Base-by-base conservation (phyloP, 2,797 vertebrate species). In the Heterohyrax brucei region DNA sequence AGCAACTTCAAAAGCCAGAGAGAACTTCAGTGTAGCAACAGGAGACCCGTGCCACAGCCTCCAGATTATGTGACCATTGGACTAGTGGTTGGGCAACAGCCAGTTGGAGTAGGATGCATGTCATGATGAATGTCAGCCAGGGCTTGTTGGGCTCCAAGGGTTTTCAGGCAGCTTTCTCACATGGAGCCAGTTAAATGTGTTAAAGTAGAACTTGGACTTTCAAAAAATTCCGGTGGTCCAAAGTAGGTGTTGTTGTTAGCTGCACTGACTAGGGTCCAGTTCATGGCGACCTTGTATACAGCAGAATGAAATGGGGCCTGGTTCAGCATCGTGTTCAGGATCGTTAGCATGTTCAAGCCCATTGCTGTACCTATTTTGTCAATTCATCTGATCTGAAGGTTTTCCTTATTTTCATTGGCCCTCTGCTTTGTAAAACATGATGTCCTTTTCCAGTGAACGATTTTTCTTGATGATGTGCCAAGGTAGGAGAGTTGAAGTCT, bases 161-260 rank as follows among this genome's bases (percentile, higher is more conserved):
- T 90, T 83, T 77, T 50, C 72, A 87, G 70, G 16, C 88, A 22
- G 26, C 10, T 89, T 92, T 75, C 70, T 89, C 59, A 26, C 76
- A 22, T 75, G 78, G 66, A 64, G 64, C 26, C 46, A 64, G n/a
- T 83, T 73, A 89, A 89, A 18, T 76, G 33, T 13, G 50, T 88
- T 70, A 76, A 87, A 70, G 22, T 89, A 21, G 33, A 94, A 85
- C 44, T 90, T 59, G 80, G 61, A 19, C 59, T 39, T 92, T 50
- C 44, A 80, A 81, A 56, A 53, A 64, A 78, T 62, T 53, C 30
- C 77, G 83, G 66, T 48, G 53, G 56, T 66, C 64, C 46, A n/a
- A 77, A 77, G 56, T 95, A 79, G 66, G 30, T 70, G 68, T 64
- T 26, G 61, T 70, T 70, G n/a, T 33, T 70, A 70, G n/a, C n/a